These are phyloP conservation scores for Spinibarbus caldwelli DNA, from an alignment of 2,797 vertebrate species.

Conservation along the genomic window DNA sequence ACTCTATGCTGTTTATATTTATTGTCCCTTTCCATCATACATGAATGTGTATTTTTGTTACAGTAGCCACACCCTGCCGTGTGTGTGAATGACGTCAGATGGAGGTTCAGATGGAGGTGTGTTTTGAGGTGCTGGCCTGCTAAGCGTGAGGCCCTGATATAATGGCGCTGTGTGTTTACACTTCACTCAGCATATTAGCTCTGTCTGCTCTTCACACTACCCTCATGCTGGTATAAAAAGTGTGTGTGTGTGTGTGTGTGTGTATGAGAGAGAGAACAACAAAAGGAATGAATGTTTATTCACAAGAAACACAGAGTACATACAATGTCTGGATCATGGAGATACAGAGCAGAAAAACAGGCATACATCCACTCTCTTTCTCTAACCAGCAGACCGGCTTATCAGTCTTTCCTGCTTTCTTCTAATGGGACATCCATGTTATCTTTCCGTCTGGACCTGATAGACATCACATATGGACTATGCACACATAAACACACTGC, in stretches of 20 bases:
- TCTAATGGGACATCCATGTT: slow-evolving; percentile 58
- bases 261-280: slow-evolving; percentile 36
- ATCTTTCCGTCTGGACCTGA: slow-evolving; percentile 66
- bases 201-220: slow-evolving; percentile 69
- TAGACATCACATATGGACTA: slow-evolving; percentile 56
- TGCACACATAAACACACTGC: slow-evolving; percentile 26
- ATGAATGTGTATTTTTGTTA: slow-evolving; percentile 11
- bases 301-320: slow-evolving; percentile 5
- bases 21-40: background rate
- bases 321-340: slow-evolving; percentile 15
- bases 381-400: slow-evolving; percentile 54
- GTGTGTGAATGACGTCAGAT: slow-evolving; percentile 22
- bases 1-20: background rate
- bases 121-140: background rate
- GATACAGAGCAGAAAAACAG: slow-evolving; percentile 39
- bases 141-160: slow-evolving; percentile 70
- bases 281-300: slow-evolving; percentile 15
- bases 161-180: slow-evolving; percentile 70
- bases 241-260: slow-evolving; percentile 32
- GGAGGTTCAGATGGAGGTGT: slow-evolving; percentile 1
- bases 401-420: slow-evolving; percentile 67
- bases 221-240: slow-evolving; percentile 76
- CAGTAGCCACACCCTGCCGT: slow-evolving; percentile 5
- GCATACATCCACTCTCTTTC: slow-evolving; percentile 36
- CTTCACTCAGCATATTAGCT: slow-evolving; percentile 81